phyloP scores from a whole-genome alignment of 2,113 vertebrate genomes.

The Petroica traversi region DNA sequence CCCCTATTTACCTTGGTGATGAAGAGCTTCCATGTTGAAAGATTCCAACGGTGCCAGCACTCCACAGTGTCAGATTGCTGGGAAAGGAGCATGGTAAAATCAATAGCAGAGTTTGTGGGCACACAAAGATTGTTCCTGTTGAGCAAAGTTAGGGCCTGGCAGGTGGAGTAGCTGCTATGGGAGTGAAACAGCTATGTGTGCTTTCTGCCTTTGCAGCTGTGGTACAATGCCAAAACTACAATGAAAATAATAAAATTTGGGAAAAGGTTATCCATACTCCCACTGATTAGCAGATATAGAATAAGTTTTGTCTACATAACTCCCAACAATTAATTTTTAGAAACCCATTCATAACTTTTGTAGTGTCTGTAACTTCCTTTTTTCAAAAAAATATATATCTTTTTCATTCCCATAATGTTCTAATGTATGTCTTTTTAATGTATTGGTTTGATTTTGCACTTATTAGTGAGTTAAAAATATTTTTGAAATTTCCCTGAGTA shows the following conservation, averaged over 20 bases:
- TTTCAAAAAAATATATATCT: not conserved
- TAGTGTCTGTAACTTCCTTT: not conserved
- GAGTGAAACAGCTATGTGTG: accelerated
- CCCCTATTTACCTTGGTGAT: not conserved
- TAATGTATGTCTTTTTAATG: not conserved
- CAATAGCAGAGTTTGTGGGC: not conserved
- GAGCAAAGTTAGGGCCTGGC: not conserved
- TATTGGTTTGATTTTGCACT: not conserved
- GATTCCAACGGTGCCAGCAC: accelerated
- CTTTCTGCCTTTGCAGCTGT: not conserved
- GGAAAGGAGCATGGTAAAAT: not conserved
- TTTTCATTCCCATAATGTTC: not conserved
- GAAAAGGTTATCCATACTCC: not conserved
- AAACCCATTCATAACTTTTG: not conserved
- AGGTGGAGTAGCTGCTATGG: not conserved
- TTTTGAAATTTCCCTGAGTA: not conserved
- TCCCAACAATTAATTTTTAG: not conserved
- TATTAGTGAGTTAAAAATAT: not conserved
- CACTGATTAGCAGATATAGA: not conserved
- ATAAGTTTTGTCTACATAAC: not conserved
- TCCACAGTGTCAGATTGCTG: not conserved
- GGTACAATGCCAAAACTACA: not conserved
- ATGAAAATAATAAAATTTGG: not conserved
- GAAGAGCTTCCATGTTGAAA: not conserved
- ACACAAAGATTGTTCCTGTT: accelerated